Percentiles rank a stretch among this genome's conserved stretches.
phyloP scores from a whole-genome alignment of 1,140 invertebrate species.

The Aphis gossypii region DNA sequence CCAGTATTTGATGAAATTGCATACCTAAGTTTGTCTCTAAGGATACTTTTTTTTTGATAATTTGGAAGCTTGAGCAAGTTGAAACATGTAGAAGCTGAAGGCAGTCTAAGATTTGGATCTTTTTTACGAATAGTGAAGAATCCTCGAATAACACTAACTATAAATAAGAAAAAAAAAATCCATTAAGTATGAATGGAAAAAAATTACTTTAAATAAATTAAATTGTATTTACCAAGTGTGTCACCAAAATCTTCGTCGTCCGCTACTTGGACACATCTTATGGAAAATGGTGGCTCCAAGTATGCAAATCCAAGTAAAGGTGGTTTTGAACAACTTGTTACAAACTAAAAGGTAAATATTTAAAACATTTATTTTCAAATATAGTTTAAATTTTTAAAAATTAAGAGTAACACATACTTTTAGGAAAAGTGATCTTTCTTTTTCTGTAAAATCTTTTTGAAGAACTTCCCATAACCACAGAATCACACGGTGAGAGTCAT shows the following conservation, averaged over 20 bases:
- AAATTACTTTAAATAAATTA: not conserved
- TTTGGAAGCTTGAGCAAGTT: conserved; percentile 98
- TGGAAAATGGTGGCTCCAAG: conserved; percentile 97
- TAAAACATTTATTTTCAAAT: not conserved
- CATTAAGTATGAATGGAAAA: not conserved
- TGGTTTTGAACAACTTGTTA: conserved; percentile 98
- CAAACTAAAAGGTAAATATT: conserved; percentile 79
- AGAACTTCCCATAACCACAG: conserved; percentile 99
- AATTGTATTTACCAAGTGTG: conserved; percentile 50
- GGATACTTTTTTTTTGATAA: conserved; percentile 94
- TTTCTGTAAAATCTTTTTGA: conserved; percentile 91
- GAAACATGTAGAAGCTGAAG: conserved; percentile 99
- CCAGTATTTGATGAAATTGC: conserved; percentile 97
- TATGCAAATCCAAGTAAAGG: conserved; percentile 96
- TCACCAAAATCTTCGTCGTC: conserved; percentile 96
- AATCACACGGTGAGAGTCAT: conserved; percentile 96
- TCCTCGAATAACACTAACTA: conserved; percentile 92
- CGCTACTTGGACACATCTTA: conserved; percentile 97
- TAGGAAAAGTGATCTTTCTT: conserved; percentile 74
- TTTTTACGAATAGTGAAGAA: conserved; percentile 97
- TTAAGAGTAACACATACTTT: not conserved
- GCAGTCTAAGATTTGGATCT: conserved; percentile 93
- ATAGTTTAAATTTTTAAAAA: not conserved
- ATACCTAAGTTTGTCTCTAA: conserved; percentile 95
- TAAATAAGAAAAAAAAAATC: conserved; percentile 60